These are phyloP conservation scores for Neocloeon triangulifer DNA, from an alignment of 1,140 invertebrate genomes.

Conservation along the genomic window DNA sequence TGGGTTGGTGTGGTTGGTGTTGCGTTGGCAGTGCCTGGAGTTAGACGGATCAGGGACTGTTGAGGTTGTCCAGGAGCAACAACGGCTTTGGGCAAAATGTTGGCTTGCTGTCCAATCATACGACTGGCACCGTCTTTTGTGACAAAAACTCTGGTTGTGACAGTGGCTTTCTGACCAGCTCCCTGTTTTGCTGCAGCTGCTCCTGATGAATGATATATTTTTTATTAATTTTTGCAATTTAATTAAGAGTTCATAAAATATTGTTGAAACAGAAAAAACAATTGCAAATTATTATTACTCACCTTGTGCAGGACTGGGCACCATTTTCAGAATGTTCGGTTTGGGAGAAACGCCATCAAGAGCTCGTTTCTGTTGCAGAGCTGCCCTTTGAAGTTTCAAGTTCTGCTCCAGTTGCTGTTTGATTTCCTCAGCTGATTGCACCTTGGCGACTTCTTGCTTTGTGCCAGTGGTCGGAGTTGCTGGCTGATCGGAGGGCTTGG, in stretches of 20 bases:
- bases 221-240: too few species aligned
- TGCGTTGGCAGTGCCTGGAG: slow-evolving; percentile 12
- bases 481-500: slow-evolving; percentile 1
- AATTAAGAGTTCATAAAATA: too few species aligned
- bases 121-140: slow-evolving; percentile 55
- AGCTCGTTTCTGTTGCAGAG: slow-evolving; percentile 63
- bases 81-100: slow-evolving; percentile 24
- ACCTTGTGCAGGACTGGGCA: slow-evolving; percentile 24
- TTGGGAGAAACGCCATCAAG: slow-evolving; percentile 22
- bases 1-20: slow-evolving; percentile 13
- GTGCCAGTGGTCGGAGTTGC: background rate
- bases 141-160: too few species aligned
- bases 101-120: slow-evolving; percentile 30
- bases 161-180: too few species aligned
- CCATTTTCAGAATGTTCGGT: slow-evolving; percentile 25
- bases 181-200: too few species aligned
- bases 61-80: slow-evolving; percentile 7
- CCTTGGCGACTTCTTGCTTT: slow-evolving; percentile 13
- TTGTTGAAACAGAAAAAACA: too few species aligned
- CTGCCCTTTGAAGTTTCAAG: slow-evolving; percentile 58
- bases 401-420: slow-evolving; percentile 84
- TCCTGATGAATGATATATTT: too few species aligned
- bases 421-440: slow-evolving; percentile 48
- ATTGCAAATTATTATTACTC: too few species aligned
- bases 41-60: slow-evolving; percentile 13